Conservation (phyloP, 2,888 invertebrate genomes). For the Laspeyria flexula region DNA sequence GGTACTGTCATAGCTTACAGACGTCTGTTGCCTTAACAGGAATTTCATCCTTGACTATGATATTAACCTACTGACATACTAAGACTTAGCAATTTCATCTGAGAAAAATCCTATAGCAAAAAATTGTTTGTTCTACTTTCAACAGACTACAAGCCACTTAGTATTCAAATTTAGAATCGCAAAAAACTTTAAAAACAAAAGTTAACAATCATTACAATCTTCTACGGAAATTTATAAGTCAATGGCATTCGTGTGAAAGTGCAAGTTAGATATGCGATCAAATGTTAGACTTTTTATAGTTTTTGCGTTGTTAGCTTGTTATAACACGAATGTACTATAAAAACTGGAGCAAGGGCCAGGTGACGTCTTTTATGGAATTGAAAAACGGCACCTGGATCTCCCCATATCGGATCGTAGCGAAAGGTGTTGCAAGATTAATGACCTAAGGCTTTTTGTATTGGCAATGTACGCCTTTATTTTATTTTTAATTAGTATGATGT, state of each 20-base stretch:
- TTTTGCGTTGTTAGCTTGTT: slow-evolving; percentile 43
- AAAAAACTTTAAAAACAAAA: background rate
- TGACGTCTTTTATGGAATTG: slow-evolving; percentile 40
- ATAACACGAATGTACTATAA: slow-evolving; percentile 44
- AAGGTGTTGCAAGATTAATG: slow-evolving; percentile 52
- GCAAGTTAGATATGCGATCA: slow-evolving; percentile 43
- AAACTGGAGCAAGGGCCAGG: slow-evolving; percentile 50
- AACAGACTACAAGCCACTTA: background rate
- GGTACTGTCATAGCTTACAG: no score
- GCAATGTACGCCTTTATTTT: slow-evolving; percentile 6
- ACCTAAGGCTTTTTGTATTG: slow-evolving; percentile 11
- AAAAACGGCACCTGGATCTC: slow-evolving; percentile 61
- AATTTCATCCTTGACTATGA: no score
- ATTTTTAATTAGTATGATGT: background rate
- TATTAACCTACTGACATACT: no score
- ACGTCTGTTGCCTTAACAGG: no score
- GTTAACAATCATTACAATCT: background rate
- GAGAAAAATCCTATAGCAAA: no score
- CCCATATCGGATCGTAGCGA: slow-evolving; percentile 62
- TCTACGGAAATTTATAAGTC: slow-evolving; percentile 14
- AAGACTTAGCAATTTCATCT: no score
- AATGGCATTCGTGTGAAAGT: slow-evolving; percentile 48
- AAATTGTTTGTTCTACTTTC: background rate
- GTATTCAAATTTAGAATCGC: background rate
- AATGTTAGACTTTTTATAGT: slow-evolving; percentile 49